phyloP scores from a whole-genome alignment of 1,140 invertebrate species.

The Chironomus striatipennis region DNA sequence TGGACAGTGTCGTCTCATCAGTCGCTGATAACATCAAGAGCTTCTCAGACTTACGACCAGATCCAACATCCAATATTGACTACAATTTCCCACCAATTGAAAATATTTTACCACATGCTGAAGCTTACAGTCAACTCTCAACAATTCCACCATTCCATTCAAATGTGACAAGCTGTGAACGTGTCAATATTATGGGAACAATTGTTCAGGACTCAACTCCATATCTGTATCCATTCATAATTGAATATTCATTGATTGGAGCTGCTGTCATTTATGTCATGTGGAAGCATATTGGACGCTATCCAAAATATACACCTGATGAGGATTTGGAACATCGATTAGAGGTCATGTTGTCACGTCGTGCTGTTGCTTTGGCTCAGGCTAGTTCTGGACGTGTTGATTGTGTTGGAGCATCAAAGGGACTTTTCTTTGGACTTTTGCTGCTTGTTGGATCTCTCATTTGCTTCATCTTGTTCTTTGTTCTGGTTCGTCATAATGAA shows the following conservation, averaged over 20 bases:
- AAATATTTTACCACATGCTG: constrained; percentile 28
- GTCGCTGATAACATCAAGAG: neutral
- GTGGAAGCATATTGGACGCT: constrained; percentile 90
- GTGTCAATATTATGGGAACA: constrained; percentile 85
- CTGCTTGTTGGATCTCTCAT: constrained; percentile 84
- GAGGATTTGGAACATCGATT: constrained; percentile 76
- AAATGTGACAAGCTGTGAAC: constrained; percentile 54
- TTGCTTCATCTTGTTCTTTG: constrained; percentile 90
- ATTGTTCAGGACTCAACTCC: constrained; percentile 85
- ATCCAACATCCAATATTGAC: constrained; percentile 14
- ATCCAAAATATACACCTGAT: constrained; percentile 66
- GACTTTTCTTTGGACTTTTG: constrained; percentile 86
- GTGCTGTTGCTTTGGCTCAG: constrained; percentile 72
- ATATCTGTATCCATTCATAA: constrained; percentile 92
- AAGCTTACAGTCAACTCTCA: neutral
- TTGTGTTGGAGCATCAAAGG: constrained; percentile 86
- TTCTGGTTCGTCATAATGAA: constrained; percentile 73
- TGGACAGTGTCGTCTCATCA: neutral
- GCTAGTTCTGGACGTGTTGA: constrained; percentile 74
- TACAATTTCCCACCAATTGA: constrained; percentile 39
- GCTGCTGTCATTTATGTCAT: constrained; percentile 96
- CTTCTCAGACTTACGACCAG: neutral
- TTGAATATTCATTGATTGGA: constrained; percentile 94
- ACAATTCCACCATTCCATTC: constrained; percentile 28
- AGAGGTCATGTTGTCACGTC: constrained; percentile 72